phyloP scores from a whole-genome alignment of 2,888 invertebrate species.

The Latheticus oryzae region DNA sequence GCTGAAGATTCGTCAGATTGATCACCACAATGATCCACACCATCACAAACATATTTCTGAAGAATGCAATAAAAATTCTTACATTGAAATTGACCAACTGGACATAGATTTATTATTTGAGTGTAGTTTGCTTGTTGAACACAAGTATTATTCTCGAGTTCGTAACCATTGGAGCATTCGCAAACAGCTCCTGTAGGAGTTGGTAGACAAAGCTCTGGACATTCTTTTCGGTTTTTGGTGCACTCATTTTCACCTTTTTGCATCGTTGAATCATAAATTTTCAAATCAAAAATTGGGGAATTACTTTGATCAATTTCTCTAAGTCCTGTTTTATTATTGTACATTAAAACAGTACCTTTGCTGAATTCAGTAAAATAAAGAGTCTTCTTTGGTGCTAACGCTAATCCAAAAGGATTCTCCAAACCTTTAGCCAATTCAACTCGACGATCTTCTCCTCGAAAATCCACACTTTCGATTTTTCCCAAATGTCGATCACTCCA shows the following conservation, averaged over 20 bases:
- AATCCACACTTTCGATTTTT: conserved; percentile 74
- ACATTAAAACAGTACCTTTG: conserved; percentile 70
- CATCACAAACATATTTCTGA: conserved; percentile 78
- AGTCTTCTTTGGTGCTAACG: conserved; percentile 65
- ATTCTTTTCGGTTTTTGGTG: conserved; percentile 62
- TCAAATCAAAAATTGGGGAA: conserved; percentile 75
- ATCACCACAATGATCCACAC: conserved; percentile 79
- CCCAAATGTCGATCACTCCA: conserved; percentile 81
- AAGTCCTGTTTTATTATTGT: conserved; percentile 64
- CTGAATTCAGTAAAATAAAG: conserved; percentile 80
- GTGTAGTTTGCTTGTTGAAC: conserved; percentile 60
- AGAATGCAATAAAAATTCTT: conserved; percentile 72
- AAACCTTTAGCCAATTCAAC: conserved; percentile 67
- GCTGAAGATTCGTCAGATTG: conserved; percentile 78
- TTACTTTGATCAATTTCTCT: conserved; percentile 70
- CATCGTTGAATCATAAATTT: conserved; percentile 72
- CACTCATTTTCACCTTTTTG: conserved; percentile 67
- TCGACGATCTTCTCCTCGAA: conserved; percentile 69
- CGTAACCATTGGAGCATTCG: conserved; percentile 73
- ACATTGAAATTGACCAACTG: conserved; percentile 60
- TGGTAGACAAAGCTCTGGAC: conserved; percentile 79
- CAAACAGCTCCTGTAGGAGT: conserved; percentile 70
- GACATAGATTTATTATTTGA: conserved; percentile 55
- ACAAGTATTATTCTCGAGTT: conserved; percentile 61
- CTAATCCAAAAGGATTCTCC: conserved; percentile 65